Conservation (phyloP, 2,888 invertebrate genomes). For the Sialis fuliginosa region DNA sequence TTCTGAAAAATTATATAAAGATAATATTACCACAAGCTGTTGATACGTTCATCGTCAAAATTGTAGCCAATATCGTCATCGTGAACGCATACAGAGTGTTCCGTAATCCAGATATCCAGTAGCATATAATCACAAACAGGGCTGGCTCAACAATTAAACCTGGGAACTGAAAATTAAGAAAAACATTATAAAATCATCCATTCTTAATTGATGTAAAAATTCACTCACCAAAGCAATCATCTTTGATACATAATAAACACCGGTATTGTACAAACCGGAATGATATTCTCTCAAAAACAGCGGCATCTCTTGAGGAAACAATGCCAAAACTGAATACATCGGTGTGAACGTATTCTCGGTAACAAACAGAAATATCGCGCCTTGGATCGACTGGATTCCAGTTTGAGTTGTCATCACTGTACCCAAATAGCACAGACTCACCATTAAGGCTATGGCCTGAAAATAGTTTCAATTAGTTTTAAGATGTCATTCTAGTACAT, state of each 20-base stretch:
- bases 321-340: constrained; percentile 75
- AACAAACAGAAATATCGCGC: constrained; percentile 71
- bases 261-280: constrained; percentile 65
- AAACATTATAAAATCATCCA: not conserved
- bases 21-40: constrained; percentile 56
- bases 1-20: constrained; percentile 3
- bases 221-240: constrained; percentile 57
- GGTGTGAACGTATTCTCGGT: constrained; percentile 83
- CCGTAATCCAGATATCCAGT: constrained; percentile 73
- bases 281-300: constrained; percentile 64
- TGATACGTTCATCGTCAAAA: constrained; percentile 71
- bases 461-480: constrained; percentile 9
- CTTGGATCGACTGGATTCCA: constrained; percentile 78
- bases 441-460: constrained; percentile 52
- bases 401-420: constrained; percentile 52
- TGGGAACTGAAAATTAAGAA: constrained; percentile 43
- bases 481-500: not conserved
- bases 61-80: constrained; percentile 48
- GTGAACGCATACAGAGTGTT: constrained; percentile 47
- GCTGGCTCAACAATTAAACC: constrained; percentile 69
- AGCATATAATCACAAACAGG: constrained; percentile 63
- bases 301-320: constrained; percentile 67
- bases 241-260: constrained; percentile 64
- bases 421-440: constrained; percentile 72
- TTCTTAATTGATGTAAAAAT: not conserved